Evolutionary conservation across 1,140 invertebrate genomes (phyloP), one percentile per base, ranked within the genome.

Genomic region (Branchinecta lindahli): DNA sequence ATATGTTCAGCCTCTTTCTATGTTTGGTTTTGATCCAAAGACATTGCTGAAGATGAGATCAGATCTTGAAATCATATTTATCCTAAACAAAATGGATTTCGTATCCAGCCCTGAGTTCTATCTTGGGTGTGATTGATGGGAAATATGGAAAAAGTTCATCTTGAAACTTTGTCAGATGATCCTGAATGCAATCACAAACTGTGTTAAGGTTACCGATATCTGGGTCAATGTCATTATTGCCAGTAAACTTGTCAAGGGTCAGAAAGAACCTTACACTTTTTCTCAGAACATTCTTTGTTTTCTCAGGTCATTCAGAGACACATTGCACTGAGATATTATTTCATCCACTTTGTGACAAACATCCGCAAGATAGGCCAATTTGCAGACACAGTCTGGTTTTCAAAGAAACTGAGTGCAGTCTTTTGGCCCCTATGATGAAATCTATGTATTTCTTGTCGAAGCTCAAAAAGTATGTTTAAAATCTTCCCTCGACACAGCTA

Each of bases 401-500:
- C 46, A 70, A 5, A n/a, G 46, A 61, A 46, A 68, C 66, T 47
- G 44, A 73, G 68, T 65, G 67, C 33, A 21, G 61, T 61, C 44
- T 65, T 66, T 69, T 70, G 66, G 46, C 72, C 70, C 45, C n/a
- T n/a, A n/a, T 44, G 67, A 65, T 75, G 74, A 71, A 75, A 75
- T 20, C 45, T 61, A 20, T 71, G 46, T 21, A 73, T 46, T 71
- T 75, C 73, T 69, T 74, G 21, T 70, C 75, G 65, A 45, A 76
- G 67, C 70, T 76, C 73, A 72, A 73, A 76, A 69, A 75, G 52
- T 67, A 72, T 65, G 69, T 44, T 70, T 69, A 75, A 70, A 45
- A 72, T 67, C 68, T 75, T 73, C 45, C 73, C 74, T 67, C 67
- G 46, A 18, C 72, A 75, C 70, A 75, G 46, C 74, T 74, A 75